Conservation (phyloP, 2,797 vertebrate species). For the Telmatherina bonti region DNA sequence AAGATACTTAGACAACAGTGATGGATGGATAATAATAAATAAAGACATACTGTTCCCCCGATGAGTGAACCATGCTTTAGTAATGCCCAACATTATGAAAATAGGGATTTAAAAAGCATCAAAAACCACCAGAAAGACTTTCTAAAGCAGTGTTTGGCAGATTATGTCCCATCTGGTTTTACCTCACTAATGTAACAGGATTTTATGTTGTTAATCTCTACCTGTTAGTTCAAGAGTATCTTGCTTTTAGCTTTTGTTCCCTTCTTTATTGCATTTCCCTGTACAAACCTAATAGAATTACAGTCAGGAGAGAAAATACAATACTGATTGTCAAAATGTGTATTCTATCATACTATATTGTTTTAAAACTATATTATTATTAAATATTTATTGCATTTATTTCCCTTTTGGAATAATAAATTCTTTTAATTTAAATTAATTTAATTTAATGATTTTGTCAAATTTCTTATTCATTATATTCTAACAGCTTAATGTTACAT, state of each 20-base stretch:
- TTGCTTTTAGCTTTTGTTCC: background rate
- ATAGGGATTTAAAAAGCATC: background rate
- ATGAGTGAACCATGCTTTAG: background rate
- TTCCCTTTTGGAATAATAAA: no score
- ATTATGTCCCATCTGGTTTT: background rate
- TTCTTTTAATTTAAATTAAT: no score
- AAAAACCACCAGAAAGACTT: background rate
- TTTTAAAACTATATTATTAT: no score
- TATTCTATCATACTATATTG: no score
- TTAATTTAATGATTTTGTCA: background rate
- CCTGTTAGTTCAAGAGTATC: background rate
- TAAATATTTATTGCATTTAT: no score
- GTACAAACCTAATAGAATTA: background rate
- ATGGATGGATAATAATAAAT: background rate
- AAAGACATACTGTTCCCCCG: background rate
- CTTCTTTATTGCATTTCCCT: background rate
- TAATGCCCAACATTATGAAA: background rate
- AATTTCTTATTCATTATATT: background rate
- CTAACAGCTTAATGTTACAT: background rate
- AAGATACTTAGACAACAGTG: background rate
- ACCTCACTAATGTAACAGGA: background rate
- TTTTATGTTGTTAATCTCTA: background rate
- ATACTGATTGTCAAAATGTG: background rate
- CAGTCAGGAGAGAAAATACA: background rate
- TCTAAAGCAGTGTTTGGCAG: background rate